A percentile compares a stretch with the other conserved stretches of the same genome.
phyloP scores from a whole-genome alignment of 2,797 vertebrate genomes.

The Acomys russatus region DNA sequence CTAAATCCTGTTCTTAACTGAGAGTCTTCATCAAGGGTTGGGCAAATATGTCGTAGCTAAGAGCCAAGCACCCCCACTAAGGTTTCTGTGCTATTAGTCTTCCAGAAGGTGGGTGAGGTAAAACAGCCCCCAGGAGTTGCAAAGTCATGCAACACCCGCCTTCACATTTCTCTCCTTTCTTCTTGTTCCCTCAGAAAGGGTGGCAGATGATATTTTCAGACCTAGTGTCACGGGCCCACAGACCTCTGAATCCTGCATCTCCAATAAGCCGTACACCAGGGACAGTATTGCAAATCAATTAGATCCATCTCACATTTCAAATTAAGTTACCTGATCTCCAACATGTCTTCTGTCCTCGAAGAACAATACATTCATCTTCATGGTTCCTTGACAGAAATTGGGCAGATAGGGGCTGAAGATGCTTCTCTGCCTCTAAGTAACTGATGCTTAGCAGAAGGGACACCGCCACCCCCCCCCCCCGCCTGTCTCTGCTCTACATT shows the following conservation, averaged over 20 bases:
- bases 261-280: conserved; percentile 27
- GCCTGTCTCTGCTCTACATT: conserved; percentile 11
- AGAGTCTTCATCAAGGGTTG: conserved; percentile 27
- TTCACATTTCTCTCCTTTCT: conserved; percentile 19
- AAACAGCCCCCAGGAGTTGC: conserved; percentile 8
- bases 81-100: conserved; percentile 3
- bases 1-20: conserved; percentile 41
- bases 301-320: conserved; percentile 71
- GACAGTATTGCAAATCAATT: conserved; percentile 77
- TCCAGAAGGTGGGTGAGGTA: neutral
- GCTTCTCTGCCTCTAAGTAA: conserved; percentile 68
- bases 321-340: conserved; percentile 76
- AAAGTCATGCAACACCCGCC: conserved; percentile 9
- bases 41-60: neutral
- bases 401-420: conserved; percentile 27
- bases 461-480: neutral
- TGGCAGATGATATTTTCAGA: conserved; percentile 20
- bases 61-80: neutral
- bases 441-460: conserved; percentile 56
- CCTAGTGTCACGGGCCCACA: conserved; percentile 16
- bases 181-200: conserved; percentile 18
- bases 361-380: conserved; percentile 71
- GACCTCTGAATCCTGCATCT: conserved; percentile 54
- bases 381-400: conserved; percentile 67
- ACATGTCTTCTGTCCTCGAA: conserved; percentile 66